Base-by-base conservation (phyloP, 2,888 invertebrate species). In the Spatulosminthurus flaviceps region DNA sequence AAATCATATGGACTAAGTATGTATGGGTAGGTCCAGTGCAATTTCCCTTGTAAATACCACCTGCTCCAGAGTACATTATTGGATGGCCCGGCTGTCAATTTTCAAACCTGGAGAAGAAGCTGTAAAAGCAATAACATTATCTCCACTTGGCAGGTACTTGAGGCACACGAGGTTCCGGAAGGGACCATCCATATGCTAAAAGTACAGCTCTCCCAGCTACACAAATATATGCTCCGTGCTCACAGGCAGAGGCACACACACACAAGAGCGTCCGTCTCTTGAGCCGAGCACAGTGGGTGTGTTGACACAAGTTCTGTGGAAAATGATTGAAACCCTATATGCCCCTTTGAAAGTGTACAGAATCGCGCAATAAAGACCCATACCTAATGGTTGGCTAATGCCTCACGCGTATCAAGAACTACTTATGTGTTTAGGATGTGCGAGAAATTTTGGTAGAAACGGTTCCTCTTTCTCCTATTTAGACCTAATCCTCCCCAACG, bases 61-160 rank as follows among this genome's bases (percentile, higher is more conserved):
- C 51, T 51, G 51, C 51, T 51, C 51, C 51, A 51, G 16, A 11
- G n/a, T 51, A 51, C 4, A 16, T 51, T 9, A 34, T 34, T 34
- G 34, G 51, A 51, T 2, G 41, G 41, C 41, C 41, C 42, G 28
- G 43, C 60, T 73, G 73, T 73, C 73, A 73, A 73, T 21, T 61
- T 28, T 26, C 21, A 43, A 26, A 43, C 51, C n/a, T n/a, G n/a
- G n/a, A 34, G 41, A 74, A 75, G 75, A 66, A 64, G 64, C 66
- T 41, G 75, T 75, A 75, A 75, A 75, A 75, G 75, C 75, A 75
- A 75, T 75, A 75, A 75, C 75, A 75, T 75, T 75, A 75, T 75
- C 75, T 75, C 66, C 75, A 66, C 61, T 75, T 61, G 29, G 75
- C 75, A 75, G 75, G 42, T 75, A 75, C 41, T 75, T 73, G 73